phyloP scores from a whole-genome alignment of 2,113 vertebrate species.

The Sminthopsis crassicaudata region DNA sequence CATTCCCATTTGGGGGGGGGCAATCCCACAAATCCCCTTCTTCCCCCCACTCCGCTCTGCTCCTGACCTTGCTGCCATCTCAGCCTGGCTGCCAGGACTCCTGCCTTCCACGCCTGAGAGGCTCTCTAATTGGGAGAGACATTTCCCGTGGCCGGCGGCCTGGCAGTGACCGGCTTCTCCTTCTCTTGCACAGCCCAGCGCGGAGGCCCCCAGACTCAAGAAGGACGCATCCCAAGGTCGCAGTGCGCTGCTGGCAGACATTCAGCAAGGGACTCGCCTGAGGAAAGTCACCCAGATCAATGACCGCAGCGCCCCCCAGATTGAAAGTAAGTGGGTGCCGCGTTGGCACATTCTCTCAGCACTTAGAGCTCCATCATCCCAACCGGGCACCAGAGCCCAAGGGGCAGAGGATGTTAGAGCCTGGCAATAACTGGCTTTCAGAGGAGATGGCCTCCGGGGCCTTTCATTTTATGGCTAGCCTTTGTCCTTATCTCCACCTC shows the following conservation, averaged over 20 bases:
- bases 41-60: neutral
- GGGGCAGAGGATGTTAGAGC: neutral
- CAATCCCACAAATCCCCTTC: neutral
- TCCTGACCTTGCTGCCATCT: neutral
- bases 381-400: too few species aligned
- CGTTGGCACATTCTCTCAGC: accelerated
- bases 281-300: constrained; percentile 92
- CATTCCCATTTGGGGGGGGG: neutral
- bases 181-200: constrained; percentile 76
- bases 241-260: constrained; percentile 92
- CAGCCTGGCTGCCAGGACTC: neutral
- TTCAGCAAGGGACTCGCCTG: constrained; percentile 93
- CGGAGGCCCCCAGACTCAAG: constrained; percentile 78
- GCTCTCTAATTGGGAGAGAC: neutral
- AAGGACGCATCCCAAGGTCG: constrained; percentile 87
- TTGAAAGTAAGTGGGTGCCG: constrained; percentile 89
- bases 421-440: neutral
- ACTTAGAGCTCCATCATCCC: too few species aligned
- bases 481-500: neutral
- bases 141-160: neutral
- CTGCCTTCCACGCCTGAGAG: neutral
- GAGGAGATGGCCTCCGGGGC: neutral
- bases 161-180: neutral
- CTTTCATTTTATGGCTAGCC: neutral
- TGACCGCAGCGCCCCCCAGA: constrained; percentile 91